Evolutionary conservation across 92 coral and sea anemone species (phyloP).

Genomic region (Porites rus): DNA sequence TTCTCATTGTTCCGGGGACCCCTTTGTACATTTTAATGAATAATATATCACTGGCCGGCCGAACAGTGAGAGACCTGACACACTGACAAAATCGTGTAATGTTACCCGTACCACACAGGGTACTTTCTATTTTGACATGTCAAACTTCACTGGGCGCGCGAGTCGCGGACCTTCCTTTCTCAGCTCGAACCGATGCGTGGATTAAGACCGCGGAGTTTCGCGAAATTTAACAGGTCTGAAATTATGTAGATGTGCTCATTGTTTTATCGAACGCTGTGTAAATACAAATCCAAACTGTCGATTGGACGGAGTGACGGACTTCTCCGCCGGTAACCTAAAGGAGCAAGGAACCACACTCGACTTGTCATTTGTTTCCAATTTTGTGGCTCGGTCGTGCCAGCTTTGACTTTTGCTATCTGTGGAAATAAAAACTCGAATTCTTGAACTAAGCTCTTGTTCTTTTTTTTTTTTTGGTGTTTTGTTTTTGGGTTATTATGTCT

Average conservation of each 20-base stretch:
- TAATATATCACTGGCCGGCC: slow-evolving; percentile 76
- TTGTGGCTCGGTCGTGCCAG: slow-evolving; percentile 22
- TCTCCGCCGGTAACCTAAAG: slow-evolving; percentile 39
- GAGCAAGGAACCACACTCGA: slow-evolving; percentile 4
- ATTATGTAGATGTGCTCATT: slow-evolving; percentile 55
- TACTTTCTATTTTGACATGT: slow-evolving; percentile 23
- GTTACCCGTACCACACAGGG: slow-evolving; percentile 47
- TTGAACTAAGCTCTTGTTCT: slow-evolving; percentile 21
- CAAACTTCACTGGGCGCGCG: slow-evolving; percentile 19
- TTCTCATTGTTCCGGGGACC: slow-evolving; percentile 70
- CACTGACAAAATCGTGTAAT: slow-evolving; percentile 61
- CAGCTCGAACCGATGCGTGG: slow-evolving; percentile 28
- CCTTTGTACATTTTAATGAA: slow-evolving; percentile 93
- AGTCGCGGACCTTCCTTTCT: slow-evolving; percentile 28
- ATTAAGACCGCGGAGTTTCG: slow-evolving; percentile 28
- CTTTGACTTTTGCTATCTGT: slow-evolving; percentile 37
- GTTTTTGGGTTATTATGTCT: slow-evolving; percentile 17
- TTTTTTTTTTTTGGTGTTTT: slow-evolving; percentile 13
- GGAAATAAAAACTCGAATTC: slow-evolving; percentile 40
- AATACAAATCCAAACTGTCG: slow-evolving; percentile 48
- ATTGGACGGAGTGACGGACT: slow-evolving; percentile 42
- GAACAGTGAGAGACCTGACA: slow-evolving; percentile 57
- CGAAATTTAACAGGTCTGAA: slow-evolving; percentile 60
- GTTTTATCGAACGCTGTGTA: slow-evolving; percentile 59
- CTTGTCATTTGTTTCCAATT: slow-evolving; percentile 49